Percentiles rank a stretch among this genome's conserved stretches.
These are phyloP conservation scores for Eristalinus aeneus DNA, from an alignment of 2,888 invertebrate genomes.

Conservation along the genomic window DNA sequence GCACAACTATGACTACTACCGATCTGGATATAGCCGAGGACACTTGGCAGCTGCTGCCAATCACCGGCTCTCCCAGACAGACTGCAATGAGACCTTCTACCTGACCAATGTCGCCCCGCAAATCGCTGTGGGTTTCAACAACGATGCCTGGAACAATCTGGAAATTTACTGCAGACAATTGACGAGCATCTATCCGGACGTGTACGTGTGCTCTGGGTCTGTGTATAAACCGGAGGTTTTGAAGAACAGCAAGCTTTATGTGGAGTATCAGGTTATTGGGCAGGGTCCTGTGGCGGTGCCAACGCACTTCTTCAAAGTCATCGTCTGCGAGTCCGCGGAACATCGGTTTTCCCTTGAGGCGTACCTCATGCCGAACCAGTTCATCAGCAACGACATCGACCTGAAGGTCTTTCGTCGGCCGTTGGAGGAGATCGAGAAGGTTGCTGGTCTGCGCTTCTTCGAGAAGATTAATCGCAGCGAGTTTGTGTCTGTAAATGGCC, in stretches of 20 bases:
- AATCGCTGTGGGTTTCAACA: slow-evolving; percentile 94
- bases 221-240: slow-evolving; percentile 91
- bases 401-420: slow-evolving; percentile 90
- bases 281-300: slow-evolving; percentile 96
- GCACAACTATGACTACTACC: slow-evolving; percentile 90
- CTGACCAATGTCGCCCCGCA: slow-evolving; percentile 98
- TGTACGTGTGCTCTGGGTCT: slow-evolving; percentile 95
- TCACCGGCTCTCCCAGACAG: slow-evolving; percentile 88
- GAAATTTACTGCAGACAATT: slow-evolving; percentile 91
- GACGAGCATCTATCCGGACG: slow-evolving; percentile 86
- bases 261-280: slow-evolving; percentile 96
- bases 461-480: slow-evolving; percentile 88
- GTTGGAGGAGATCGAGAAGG: slow-evolving; percentile 92
- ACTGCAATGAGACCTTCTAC: slow-evolving; percentile 94
- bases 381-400: slow-evolving; percentile 87
- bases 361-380: slow-evolving; percentile 95
- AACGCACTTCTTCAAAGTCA: slow-evolving; percentile 98
- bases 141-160: slow-evolving; percentile 93
- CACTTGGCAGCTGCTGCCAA: slow-evolving; percentile 98
- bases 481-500: slow-evolving; percentile 77
- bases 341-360: slow-evolving; percentile 92
- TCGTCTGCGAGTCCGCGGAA: slow-evolving; percentile 87
- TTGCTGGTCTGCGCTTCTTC: slow-evolving; percentile 95
- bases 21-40: slow-evolving; percentile 95
- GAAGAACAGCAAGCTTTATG: slow-evolving; percentile 90